A percentile compares a stretch with the other conserved stretches of the same genome.
Evolutionary conservation across 2,113 vertebrate genomes (phyloP).

Genomic region (Phainopepla nitens): DNA sequence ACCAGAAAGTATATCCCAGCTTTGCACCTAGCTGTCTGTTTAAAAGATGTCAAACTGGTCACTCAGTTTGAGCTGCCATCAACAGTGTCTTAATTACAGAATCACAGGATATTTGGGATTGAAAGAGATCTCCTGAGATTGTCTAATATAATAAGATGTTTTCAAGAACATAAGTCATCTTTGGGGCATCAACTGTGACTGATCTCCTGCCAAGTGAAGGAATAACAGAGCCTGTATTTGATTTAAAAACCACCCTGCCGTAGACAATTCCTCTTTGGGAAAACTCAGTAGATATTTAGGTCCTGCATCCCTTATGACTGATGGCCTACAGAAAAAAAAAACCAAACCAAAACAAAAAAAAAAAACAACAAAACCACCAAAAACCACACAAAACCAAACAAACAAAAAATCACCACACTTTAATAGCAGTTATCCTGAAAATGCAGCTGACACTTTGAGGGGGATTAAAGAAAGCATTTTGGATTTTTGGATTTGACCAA

Average conservation of each 20-base stretch:
- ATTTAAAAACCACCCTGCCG: background rate
- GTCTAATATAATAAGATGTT: background rate
- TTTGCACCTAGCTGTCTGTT: background rate
- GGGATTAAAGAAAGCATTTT: background rate
- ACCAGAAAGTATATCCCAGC: background rate
- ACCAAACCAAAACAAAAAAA: too few relatives aligned
- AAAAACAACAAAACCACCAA: too few relatives aligned
- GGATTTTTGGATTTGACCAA: background rate
- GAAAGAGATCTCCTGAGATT: background rate
- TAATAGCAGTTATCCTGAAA: background rate
- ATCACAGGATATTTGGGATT: background rate
- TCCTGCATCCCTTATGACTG: background rate
- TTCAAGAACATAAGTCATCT: background rate
- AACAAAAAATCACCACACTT: background rate
- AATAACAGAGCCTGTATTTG: background rate
- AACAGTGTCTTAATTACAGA: background rate
- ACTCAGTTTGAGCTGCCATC: background rate
- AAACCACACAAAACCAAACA: too few relatives aligned
- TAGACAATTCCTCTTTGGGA: background rate
- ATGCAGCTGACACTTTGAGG: background rate
- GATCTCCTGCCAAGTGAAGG: background rate
- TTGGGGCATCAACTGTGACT: background rate
- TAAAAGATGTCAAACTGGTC: background rate
- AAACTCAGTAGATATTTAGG: background rate
- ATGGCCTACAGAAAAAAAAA: background rate